Percentiles rank a stretch among this genome's conserved stretches.
These are phyloP conservation scores for Gadus chalcogrammus DNA, from an alignment of 2,113 vertebrate species.

Conservation along the genomic window DNA sequence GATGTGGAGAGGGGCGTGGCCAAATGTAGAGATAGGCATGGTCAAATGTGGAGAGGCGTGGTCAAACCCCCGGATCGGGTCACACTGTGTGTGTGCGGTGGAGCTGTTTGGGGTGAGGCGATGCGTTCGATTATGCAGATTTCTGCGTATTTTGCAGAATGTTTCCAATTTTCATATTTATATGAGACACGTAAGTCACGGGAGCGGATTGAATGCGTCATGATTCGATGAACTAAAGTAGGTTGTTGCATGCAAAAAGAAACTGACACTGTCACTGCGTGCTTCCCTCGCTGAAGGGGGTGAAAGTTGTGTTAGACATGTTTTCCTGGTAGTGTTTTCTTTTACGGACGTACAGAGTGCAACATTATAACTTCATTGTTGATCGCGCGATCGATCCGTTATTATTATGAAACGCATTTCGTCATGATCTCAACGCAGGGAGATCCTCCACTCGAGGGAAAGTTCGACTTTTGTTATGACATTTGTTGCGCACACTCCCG, in stretches of 20 bases:
- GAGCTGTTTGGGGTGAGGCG: conserved; percentile 63
- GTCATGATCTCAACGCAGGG: conserved; percentile 54
- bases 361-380: conserved; percentile 24
- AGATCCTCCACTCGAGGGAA: conserved; percentile 54
- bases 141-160: conserved; percentile 33
- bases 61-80: not conserved
- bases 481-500: conserved; percentile 60
- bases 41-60: no score
- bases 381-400: conserved; percentile 11
- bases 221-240: conserved; percentile 34
- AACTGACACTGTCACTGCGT: conserved; percentile 20
- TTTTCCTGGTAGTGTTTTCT: conserved; percentile 57
- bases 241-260: conserved; percentile 21
- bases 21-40: conserved; percentile 57
- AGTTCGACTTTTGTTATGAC: conserved; percentile 57
- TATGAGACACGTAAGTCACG: not conserved
- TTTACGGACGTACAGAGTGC: conserved; percentile 37
- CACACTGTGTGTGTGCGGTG: conserved; percentile 29
- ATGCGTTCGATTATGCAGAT: conserved; percentile 26
- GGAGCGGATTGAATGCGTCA: not conserved
- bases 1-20: conserved; percentile 53
- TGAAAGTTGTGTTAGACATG: conserved; percentile 63
- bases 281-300: conserved; percentile 36
- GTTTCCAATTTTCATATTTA: not conserved
- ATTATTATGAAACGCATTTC: conserved; percentile 18